phyloP scores from a whole-genome alignment of 2,888 invertebrate genomes.

The Dicroscelio sp. region DNA sequence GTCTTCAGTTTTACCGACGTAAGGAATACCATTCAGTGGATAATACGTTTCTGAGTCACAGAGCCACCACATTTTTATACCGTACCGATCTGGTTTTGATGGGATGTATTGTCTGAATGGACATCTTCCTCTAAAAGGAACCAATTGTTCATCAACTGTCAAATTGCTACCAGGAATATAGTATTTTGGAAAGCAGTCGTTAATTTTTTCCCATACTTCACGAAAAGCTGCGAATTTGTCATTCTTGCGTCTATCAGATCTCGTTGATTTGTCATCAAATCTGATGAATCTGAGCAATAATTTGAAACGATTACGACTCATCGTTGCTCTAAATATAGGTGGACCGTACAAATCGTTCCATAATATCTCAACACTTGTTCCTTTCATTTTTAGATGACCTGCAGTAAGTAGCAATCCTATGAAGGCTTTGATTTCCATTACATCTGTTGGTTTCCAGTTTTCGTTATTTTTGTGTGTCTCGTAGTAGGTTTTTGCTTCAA shows the following conservation, averaged over 20 bases:
- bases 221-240: slow-evolving; percentile 29
- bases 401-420: slow-evolving; percentile 15
- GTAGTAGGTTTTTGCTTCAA: not conserved
- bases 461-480: not conserved
- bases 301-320: slow-evolving; percentile 41
- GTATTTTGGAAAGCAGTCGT: not conserved
- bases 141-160: slow-evolving; percentile 41
- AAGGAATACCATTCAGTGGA: slow-evolving; percentile 39
- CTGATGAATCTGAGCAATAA: slow-evolving; percentile 28
- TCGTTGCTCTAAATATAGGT: slow-evolving; percentile 18
- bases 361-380: not conserved
- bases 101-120: slow-evolving; percentile 53
- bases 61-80: slow-evolving; percentile 23
- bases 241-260: slow-evolving; percentile 38
- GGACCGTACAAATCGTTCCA: slow-evolving; percentile 33
- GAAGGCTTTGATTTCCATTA: slow-evolving; percentile 4
- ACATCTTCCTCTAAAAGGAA: slow-evolving; percentile 38
- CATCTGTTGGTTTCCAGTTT: slow-evolving; percentile 15
- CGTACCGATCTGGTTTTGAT: slow-evolving; percentile 34
- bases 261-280: slow-evolving; percentile 44
- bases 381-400: slow-evolving; percentile 33
- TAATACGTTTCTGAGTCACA: slow-evolving; percentile 4
- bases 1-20: slow-evolving; percentile 8
- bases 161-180: slow-evolving; percentile 18
- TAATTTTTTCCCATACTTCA: slow-evolving; percentile 21